Conservation (phyloP, 2,888 invertebrate genomes). For the Leptinotarsa tumamoca region DNA sequence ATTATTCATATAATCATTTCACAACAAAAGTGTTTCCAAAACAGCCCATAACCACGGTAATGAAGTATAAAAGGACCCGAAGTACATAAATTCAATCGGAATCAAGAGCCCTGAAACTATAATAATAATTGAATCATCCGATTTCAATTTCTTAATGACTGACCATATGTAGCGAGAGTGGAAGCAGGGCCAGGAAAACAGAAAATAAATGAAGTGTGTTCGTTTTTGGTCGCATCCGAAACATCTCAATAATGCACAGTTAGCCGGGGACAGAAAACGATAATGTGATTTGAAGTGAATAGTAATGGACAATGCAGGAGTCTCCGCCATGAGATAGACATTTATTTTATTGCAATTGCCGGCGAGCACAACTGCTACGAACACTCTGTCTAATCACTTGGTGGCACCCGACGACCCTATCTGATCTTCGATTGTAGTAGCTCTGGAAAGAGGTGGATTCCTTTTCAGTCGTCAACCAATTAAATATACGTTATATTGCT, state of each 20-base stretch:
- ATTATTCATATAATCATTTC: too few species aligned
- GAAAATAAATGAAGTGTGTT: conserved; percentile 44
- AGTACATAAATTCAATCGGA: not conserved
- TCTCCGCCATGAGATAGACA: conserved; percentile 59
- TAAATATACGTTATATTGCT: not conserved
- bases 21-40: too few species aligned
- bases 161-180: conserved; percentile 30
- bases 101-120: conserved; percentile 3
- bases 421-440: conserved; percentile 20
- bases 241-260: conserved; percentile 51
- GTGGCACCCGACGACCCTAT: conserved; percentile 38
- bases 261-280: conserved; percentile 47
- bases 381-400: conserved; percentile 60
- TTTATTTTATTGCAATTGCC: conserved; percentile 63
- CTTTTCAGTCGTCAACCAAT: not conserved
- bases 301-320: conserved; percentile 55
- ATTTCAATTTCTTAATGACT: conserved; percentile 37
- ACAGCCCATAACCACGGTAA: too few species aligned
- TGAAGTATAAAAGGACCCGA: not conserved
- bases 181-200: conserved; percentile 10
- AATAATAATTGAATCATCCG: conserved; percentile 24
- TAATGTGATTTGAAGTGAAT: conserved; percentile 60
- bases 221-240: conserved; percentile 42
- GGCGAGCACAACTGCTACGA: conserved; percentile 60
- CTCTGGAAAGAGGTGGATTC: conserved; percentile 8